Evolutionary conservation across 2,797 vertebrate species (phyloP), one percentile per base, ranked within the genome.

Genomic region (Pangasius krempfi): DNA sequence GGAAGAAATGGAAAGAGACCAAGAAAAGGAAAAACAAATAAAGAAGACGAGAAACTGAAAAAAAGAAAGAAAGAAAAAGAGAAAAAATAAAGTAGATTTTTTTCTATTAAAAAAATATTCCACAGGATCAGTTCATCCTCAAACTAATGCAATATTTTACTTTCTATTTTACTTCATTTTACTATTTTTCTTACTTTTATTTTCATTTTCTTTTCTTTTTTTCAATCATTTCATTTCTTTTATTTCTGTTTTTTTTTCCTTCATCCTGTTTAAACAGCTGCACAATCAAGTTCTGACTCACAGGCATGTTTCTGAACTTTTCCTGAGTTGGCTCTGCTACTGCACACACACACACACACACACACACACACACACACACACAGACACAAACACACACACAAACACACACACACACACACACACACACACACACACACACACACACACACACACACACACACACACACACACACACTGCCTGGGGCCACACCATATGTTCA

Each of bases 401-500:
- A 1, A 37, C 40, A 4, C 37, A 37, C 37, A 1, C 37, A 37
- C 37, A 40, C 37, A 40, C 37, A 2, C 37, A 40, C 37, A 2
- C 37, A 40, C 37, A 40, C 40, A 25, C 70, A 73, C 37, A 73
- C 37, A 73, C 70, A 47, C 86, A 58, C 56, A 64, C 86, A 58
- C 75, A 40, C 78, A 37, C 80, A 82, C 80, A 44, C 80, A 83
- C 81, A 84, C 60, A 84, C 81, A 50, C 58, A 66, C 88, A 68
- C 88, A 80, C 88, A 79, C 60, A 88, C 76, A 72, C 60, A 56
- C 70, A 54, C 68, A 37, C 37, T 9, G 85, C 88, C 88, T 54
- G 70, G n/a, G 72, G 88, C 70, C 13, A 54, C 75, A 66, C 80
- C 86, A 87, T 87, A 84, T 87, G 60, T 60, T 86, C 81, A 58